Conservation (phyloP, 2,113 vertebrate species). For the Pica pica region DNA sequence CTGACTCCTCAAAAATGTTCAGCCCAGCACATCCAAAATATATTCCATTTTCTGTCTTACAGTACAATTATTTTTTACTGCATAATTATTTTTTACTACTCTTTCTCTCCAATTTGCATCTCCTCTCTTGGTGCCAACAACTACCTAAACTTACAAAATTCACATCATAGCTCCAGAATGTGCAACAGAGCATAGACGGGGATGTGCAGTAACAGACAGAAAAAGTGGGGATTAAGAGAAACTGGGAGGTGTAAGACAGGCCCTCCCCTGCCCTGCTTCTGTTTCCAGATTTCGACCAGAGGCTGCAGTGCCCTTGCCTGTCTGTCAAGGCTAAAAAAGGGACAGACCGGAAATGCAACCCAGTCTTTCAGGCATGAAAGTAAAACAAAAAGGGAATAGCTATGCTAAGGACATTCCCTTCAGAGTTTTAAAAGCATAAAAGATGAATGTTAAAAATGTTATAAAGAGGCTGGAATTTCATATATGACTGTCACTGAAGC, state of each 20-base stretch:
- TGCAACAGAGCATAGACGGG: fast-evolving
- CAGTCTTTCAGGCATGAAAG: not conserved
- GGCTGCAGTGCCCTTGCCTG: not conserved
- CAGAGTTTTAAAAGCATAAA: not conserved
- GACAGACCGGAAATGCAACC: not conserved
- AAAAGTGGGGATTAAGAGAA: not conserved
- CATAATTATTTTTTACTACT: not conserved
- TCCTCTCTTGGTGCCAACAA: not conserved
- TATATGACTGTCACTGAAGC: not conserved
- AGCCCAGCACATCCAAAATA: not conserved
- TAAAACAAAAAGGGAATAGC: not conserved
- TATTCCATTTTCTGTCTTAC: not conserved
- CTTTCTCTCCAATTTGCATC: not conserved
- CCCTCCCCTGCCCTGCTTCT: not conserved
- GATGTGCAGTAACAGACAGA: not conserved
- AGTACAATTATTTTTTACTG: not conserved
- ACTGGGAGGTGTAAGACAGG: not conserved
- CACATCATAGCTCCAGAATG: not conserved
- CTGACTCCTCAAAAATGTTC: not conserved
- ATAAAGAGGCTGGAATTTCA: not conserved
- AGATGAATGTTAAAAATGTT: not conserved
- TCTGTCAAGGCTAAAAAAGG: not conserved
- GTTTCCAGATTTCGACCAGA: not conserved
- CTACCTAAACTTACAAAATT: not conserved
- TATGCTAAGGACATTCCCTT: not conserved